Conservation (phyloP, 1,140 invertebrate genomes). For the Archivesica marissinica region DNA sequence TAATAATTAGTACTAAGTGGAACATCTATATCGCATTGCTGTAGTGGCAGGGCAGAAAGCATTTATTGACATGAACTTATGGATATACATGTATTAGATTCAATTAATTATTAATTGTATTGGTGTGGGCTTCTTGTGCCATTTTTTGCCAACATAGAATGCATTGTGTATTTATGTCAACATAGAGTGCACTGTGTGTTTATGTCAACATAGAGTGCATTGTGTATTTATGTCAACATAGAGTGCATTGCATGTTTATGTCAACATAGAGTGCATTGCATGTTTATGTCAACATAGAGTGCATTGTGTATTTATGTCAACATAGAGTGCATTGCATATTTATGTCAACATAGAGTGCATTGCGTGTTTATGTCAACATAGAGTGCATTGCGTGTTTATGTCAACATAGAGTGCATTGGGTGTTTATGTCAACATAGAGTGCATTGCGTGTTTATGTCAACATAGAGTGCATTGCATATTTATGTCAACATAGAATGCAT, state of each 20-base stretch:
- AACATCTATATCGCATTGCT: not conserved
- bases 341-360: conserved; percentile 33
- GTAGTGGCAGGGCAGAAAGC: not conserved
- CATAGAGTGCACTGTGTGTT: conserved; percentile 23
- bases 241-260: no score
- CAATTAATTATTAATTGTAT: no score
- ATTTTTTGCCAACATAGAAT: conserved; percentile 41
- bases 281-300: conserved; percentile 32
- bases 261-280: no score
- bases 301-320: conserved; percentile 23
- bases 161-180: conserved; percentile 30
- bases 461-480: conserved; percentile 28
- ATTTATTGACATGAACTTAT: not conserved
- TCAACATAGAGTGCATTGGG: conserved; percentile 30
- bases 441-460: conserved; percentile 37
- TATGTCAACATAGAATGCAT: no score
- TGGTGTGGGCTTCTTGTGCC: conserved; percentile 37
- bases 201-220: conserved; percentile 33
- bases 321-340: no score
- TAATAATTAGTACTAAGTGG: no score
- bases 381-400: conserved; percentile 38
- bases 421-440: no score
- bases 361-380: no score
- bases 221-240: no score
- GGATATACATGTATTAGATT: no score